phyloP scores from a whole-genome alignment of 2,113 vertebrate species.

The Prunella himalayana region DNA sequence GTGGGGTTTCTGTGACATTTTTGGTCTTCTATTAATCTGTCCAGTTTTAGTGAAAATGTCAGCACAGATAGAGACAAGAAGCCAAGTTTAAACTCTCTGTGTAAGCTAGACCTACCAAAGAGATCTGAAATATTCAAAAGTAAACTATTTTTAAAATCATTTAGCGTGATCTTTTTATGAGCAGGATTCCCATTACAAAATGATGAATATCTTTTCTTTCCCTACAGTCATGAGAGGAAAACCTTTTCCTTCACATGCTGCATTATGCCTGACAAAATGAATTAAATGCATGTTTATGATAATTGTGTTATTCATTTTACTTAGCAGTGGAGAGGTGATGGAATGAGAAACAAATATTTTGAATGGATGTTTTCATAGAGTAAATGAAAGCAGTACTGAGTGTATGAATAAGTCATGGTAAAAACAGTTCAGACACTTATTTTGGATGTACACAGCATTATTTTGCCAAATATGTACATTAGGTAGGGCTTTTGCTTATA shows the following conservation, averaged over 20 bases:
- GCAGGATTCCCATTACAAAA: background rate
- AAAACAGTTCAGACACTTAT: background rate
- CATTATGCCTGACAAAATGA: background rate
- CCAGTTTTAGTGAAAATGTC: background rate
- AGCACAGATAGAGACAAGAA: background rate
- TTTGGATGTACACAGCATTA: background rate
- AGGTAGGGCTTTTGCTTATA: background rate
- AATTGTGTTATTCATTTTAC: slow-evolving; percentile 17
- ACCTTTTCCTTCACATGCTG: background rate
- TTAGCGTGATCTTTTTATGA: background rate
- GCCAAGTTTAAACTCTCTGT: background rate
- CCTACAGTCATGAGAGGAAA: background rate
- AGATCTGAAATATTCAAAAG: background rate
- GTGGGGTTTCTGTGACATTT: background rate
- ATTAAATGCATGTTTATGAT: slow-evolving; percentile 26
- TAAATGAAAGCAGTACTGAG: background rate
- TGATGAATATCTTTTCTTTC: background rate
- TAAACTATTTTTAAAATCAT: background rate
- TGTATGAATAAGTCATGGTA: slow-evolving; percentile 3
- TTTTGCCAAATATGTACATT: background rate
- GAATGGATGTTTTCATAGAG: background rate
- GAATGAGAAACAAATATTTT: slow-evolving; percentile 48
- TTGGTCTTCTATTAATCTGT: background rate
- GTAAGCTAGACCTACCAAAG: background rate
- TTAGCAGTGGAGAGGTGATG: slow-evolving; percentile 14